These are phyloP conservation scores for Dolichallabes microphthalmus DNA, from an alignment of 2,113 vertebrate genomes.

Conservation along the genomic window DNA sequence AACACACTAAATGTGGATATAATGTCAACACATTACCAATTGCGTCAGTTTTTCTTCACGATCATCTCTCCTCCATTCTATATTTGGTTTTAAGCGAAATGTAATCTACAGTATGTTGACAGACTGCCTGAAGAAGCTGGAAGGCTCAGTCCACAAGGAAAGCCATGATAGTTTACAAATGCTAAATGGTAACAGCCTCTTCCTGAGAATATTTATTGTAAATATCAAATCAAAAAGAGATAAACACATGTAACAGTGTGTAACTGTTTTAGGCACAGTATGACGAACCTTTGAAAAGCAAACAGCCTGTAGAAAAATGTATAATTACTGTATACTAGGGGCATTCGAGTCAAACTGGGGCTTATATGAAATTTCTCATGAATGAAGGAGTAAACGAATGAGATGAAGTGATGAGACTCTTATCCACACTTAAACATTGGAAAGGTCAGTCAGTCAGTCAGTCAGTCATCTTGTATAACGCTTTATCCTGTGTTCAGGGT, in stretches of 20 bases:
- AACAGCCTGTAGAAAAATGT: background rate
- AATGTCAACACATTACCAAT: slow-evolving; percentile 4
- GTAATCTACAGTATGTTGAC: background rate
- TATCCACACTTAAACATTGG: too few relatives aligned
- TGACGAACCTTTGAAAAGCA: background rate
- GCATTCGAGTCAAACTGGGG: too few relatives aligned
- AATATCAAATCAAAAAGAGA: background rate
- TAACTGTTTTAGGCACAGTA: background rate
- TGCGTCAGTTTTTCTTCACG: background rate
- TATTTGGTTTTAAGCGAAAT: slow-evolving; percentile 9
- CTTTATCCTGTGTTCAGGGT: too few relatives aligned
- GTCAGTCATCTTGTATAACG: too few relatives aligned
- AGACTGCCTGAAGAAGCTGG: background rate
- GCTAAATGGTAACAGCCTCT: background rate
- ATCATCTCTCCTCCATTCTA: background rate
- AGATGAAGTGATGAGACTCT: too few relatives aligned
- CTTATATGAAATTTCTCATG: too few relatives aligned
- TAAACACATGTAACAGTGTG: background rate
- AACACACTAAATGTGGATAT: background rate
- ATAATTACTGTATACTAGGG: background rate
- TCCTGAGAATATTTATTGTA: background rate
- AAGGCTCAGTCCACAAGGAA: background rate
- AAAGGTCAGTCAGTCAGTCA: too few relatives aligned
- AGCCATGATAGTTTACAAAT: background rate
- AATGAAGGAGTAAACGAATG: too few relatives aligned